Percentiles rank a stretch among this genome's conserved stretches.
These are phyloP conservation scores for Chelon labrosus DNA, from an alignment of 2,797 vertebrate species.

Conservation along the genomic window DNA sequence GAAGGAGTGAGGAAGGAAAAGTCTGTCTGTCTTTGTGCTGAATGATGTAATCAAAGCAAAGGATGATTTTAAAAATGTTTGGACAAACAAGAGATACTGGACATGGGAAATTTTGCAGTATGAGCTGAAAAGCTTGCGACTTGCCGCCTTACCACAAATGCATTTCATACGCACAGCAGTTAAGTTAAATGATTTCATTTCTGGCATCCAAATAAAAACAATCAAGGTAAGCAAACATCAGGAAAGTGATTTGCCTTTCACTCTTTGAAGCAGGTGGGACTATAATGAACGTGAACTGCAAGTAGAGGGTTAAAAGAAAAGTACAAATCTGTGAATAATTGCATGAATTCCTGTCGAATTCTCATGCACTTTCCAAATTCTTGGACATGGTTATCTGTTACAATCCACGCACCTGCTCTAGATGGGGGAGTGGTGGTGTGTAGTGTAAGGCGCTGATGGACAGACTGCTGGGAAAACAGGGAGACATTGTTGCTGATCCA, in stretches of 20 bases:
- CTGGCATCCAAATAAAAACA: slow-evolving; percentile 1
- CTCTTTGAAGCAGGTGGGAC: slow-evolving; percentile 18
- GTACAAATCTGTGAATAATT: slow-evolving; percentile 3
- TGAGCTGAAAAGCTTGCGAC: slow-evolving; percentile 29
- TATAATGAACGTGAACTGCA: slow-evolving; percentile 9
- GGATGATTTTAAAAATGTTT: slow-evolving; percentile 55
- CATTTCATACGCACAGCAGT: slow-evolving; percentile 14
- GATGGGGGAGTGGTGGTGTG: slow-evolving; percentile 41
- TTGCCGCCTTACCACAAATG: slow-evolving; percentile 6
- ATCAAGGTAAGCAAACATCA: not conserved
- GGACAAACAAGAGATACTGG: slow-evolving; percentile 41
- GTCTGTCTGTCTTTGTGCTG: slow-evolving; percentile 30
- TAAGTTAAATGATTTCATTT: slow-evolving; percentile 1
- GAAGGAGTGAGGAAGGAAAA: slow-evolving; percentile 31
- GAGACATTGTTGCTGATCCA: slow-evolving; percentile 87
- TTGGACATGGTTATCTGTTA: slow-evolving; percentile 67
- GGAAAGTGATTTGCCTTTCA: slow-evolving; percentile 2
- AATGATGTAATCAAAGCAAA: slow-evolving; percentile 59
- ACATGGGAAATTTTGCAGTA: slow-evolving; percentile 25
- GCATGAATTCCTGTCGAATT: slow-evolving; percentile 36
- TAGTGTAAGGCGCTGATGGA: slow-evolving; percentile 79
- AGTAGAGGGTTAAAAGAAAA: slow-evolving; percentile 11
- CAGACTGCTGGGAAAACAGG: slow-evolving; percentile 84
- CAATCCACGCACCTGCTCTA: slow-evolving; percentile 81
- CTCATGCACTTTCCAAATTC: slow-evolving; percentile 65